Conservation (phyloP, 2,888 invertebrate species). For the Pantelozetes paolii region DNA sequence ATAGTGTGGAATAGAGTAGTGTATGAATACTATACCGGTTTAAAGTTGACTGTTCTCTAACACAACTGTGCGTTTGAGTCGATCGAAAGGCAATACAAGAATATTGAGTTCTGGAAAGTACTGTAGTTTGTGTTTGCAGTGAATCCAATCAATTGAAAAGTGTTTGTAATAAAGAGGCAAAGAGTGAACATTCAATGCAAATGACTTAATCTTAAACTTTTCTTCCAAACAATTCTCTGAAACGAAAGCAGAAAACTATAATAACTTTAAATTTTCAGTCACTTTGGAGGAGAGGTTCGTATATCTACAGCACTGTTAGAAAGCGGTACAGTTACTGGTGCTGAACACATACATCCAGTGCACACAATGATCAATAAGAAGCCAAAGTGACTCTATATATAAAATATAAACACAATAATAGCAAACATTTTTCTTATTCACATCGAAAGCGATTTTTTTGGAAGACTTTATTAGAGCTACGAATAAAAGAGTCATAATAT, state of each 20-base stretch:
- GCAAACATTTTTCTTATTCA: conserved; percentile 31
- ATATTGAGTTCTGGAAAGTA: neutral
- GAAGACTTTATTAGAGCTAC: conserved; percentile 33
- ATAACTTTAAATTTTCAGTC: neutral
- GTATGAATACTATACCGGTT: conserved; percentile 5
- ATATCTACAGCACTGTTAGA: too few species aligned
- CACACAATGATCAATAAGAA: conserved; percentile 1
- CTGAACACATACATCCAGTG: neutral
- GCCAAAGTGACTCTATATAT: conserved; percentile 20
- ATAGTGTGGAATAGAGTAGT: neutral
- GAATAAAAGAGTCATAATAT: conserved; percentile 16
- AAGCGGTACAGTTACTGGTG: neutral
- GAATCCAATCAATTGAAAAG: neutral
- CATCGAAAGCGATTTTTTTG: conserved; percentile 12
- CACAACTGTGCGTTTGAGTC: neutral
- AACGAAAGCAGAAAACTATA: conserved; percentile 3
- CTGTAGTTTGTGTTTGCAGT: neutral
- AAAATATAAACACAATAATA: conserved; percentile 20
- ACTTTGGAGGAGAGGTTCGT: too few species aligned
- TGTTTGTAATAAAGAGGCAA: neutral
- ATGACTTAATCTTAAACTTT: conserved; percentile 28
- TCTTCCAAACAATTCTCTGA: neutral
- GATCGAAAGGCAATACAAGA: neutral
- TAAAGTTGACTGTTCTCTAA: conserved; percentile 1
- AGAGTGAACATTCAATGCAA: conserved; percentile 15